These are phyloP conservation scores for Tauraco hartlaubi DNA, from an alignment of 2,797 vertebrate species.

Conservation along the genomic window DNA sequence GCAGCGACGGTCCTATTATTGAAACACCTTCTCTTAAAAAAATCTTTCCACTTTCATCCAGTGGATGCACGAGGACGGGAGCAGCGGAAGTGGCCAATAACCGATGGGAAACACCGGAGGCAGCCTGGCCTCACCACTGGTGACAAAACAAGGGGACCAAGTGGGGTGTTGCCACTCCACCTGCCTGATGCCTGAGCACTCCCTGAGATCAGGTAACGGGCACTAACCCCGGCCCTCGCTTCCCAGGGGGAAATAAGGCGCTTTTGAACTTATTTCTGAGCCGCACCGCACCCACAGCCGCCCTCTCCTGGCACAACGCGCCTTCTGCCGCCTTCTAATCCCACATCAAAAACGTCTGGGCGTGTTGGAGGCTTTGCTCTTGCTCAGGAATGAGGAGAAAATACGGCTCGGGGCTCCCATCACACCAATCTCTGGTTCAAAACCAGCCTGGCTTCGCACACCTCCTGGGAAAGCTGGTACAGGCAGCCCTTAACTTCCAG, in stretches of 20 bases:
- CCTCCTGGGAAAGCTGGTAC: fast-evolving
- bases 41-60: not conserved
- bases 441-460: not conserved
- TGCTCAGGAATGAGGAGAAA: fast-evolving
- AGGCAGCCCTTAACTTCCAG: not conserved
- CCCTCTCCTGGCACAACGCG: not conserved
- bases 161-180: fast-evolving
- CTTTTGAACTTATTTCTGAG: fast-evolving
- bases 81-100: not conserved
- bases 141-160: fast-evolving
- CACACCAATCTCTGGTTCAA: not conserved
- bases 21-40: too few species aligned
- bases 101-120: not conserved
- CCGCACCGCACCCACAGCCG: not conserved
- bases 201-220: fast-evolving
- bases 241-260: not conserved
- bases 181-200: not conserved
- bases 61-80: fast-evolving
- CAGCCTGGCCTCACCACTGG: fast-evolving
- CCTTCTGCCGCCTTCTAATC: not conserved
- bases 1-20: not conserved
- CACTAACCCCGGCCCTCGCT: fast-evolving
- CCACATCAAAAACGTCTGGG: not conserved
- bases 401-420: not conserved
- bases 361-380: not conserved